Evolutionary conservation across 2,113 vertebrate genomes (phyloP).

Genomic region (Myotis davidii): DNA sequence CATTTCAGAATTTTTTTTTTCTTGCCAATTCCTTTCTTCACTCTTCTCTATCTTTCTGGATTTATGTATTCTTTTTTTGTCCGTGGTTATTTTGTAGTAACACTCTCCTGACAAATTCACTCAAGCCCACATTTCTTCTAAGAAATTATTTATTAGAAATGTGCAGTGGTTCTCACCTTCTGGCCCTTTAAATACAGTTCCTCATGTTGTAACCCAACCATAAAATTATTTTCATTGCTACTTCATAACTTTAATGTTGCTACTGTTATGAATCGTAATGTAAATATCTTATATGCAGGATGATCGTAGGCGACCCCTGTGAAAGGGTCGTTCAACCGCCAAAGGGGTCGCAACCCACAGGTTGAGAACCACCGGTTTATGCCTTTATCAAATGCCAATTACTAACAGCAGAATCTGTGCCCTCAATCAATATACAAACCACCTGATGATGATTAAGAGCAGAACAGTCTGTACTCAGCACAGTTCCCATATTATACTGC

Average conservation of each 20-base stretch:
- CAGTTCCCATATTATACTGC: not conserved
- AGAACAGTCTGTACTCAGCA: not conserved
- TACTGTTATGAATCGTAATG: too few relatives aligned
- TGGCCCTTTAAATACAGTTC: too few relatives aligned
- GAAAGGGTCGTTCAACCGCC: too few relatives aligned
- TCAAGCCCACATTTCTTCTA: not conserved
- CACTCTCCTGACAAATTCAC: not conserved
- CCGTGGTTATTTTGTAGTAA: not conserved
- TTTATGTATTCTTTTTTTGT: not conserved
- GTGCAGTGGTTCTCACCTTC: too few relatives aligned
- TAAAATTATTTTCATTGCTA: too few relatives aligned
- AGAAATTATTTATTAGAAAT: not conserved
- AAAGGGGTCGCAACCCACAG: too few relatives aligned
- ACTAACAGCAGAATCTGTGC: not conserved
- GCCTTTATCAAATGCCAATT: conserved; percentile 9
- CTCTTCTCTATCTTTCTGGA: not conserved
- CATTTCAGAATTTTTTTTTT: not conserved
- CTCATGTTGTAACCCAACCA: too few relatives aligned
- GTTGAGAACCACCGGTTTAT: not conserved
- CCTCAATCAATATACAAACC: conserved; percentile 29
- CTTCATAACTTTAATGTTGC: too few relatives aligned
- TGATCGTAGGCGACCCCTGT: too few relatives aligned
- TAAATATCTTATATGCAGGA: too few relatives aligned
- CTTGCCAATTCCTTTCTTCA: not conserved
- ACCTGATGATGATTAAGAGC: not conserved